phyloP scores from a whole-genome alignment of 2,797 vertebrate genomes.

The Hyperoplus lanceolatus region DNA sequence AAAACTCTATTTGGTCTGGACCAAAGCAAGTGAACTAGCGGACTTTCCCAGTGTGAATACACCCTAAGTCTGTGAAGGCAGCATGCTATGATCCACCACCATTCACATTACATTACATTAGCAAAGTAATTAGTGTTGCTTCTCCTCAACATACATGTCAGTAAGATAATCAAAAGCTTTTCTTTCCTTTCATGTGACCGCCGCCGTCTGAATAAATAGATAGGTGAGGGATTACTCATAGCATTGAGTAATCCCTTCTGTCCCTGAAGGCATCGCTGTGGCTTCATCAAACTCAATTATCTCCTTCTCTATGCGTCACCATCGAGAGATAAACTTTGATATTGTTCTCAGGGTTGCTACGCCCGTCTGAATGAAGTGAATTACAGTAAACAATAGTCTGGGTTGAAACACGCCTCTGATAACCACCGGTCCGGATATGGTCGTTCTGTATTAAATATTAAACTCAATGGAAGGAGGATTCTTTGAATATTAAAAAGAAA shows the following conservation, averaged over 20 bases:
- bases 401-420: neutral
- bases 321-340: neutral
- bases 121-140: neutral
- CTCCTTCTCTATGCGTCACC: constrained; percentile 15
- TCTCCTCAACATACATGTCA: neutral
- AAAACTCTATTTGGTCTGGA: no score
- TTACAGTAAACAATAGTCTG: neutral
- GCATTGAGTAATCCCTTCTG: constrained; percentile 32
- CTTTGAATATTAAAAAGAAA: neutral
- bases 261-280: constrained; percentile 12
- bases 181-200: neutral
- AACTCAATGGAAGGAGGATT: neutral
- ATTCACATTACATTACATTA: neutral
- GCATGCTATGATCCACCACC: neutral
- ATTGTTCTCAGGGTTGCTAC: neutral
- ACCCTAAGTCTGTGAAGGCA: no score
- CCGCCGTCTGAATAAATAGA: constrained; percentile 15
- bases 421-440: neutral
- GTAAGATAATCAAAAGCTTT: neutral
- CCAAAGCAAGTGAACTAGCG: no score
- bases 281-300: constrained; percentile 23
- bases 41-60: no score
- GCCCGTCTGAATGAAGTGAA: neutral
- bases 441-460: neutral
- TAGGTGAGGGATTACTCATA: constrained; percentile 33